Conservation (phyloP, 2,888 invertebrate genomes). For the Barypeithes pellucidus region DNA sequence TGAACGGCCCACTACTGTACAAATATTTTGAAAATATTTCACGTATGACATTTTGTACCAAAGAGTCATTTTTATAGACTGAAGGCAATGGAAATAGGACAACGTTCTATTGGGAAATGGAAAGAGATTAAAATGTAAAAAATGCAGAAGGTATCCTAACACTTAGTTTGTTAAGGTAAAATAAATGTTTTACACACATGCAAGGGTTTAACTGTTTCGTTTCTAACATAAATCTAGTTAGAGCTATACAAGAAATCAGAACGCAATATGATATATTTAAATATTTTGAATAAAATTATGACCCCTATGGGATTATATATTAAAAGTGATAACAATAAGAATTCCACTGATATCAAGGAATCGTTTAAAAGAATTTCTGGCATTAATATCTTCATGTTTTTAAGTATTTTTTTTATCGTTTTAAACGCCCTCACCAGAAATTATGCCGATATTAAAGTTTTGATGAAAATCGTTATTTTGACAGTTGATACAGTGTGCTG, state of each 20-base stretch:
- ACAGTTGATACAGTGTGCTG: constrained; percentile 11
- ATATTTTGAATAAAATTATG: constrained; percentile 24
- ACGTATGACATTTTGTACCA: not conserved
- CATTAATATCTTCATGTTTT: constrained; percentile 30
- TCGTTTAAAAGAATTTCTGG: constrained; percentile 19
- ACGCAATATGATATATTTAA: constrained; percentile 32
- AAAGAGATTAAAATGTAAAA: constrained; percentile 5
- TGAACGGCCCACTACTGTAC: not conserved
- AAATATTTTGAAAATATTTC: constrained; percentile 22
- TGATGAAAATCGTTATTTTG: constrained; percentile 17
- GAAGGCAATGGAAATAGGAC: not conserved
- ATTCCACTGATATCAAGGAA: not conserved
- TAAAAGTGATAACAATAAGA: not conserved
- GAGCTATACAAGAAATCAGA: too few species aligned
- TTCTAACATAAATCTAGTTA: too few species aligned
- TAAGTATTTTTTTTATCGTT: constrained; percentile 12
- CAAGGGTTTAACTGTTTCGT: not conserved
- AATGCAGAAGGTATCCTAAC: not conserved
- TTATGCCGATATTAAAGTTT: not conserved
- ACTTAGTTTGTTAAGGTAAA: not conserved
- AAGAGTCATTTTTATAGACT: not conserved
- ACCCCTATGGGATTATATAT: constrained; percentile 12
- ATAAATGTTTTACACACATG: not conserved
- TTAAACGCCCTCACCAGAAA: not conserved
- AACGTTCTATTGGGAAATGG: not conserved